Conservation (phyloP, 1,140 invertebrate species). For the Caerostris darwini region DNA sequence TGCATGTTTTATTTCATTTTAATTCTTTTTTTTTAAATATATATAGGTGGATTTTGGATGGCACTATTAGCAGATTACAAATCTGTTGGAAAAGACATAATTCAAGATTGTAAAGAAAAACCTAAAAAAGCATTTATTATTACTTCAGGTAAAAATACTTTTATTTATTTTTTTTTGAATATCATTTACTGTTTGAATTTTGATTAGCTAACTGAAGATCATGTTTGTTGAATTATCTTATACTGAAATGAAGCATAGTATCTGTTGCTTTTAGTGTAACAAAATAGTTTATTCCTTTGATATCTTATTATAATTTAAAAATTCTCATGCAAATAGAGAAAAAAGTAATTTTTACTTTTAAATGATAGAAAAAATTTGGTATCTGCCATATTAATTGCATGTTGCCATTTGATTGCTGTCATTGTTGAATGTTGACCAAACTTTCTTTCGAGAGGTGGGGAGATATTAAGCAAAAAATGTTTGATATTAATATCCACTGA, state of each 20-base stretch:
- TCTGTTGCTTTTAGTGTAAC: not conserved
- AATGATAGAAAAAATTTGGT: not conserved
- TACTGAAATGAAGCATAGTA: not conserved
- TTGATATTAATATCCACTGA: no score
- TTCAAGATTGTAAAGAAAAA: constrained; percentile 80
- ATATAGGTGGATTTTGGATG: constrained; percentile 78
- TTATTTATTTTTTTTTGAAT: not conserved
- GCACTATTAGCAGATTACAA: constrained; percentile 82
- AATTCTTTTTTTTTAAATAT: not conserved
- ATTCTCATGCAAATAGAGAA: not conserved
- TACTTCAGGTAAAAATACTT: constrained; percentile 71
- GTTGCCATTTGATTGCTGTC: no score
- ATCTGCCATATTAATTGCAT: no score
- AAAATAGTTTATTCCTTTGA: not conserved
- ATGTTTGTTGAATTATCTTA: not conserved
- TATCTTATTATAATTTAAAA: not conserved
- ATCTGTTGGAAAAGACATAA: constrained; percentile 81
- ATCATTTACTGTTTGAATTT: not conserved
- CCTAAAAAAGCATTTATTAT: constrained; percentile 80
- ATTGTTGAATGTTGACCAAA: no score
- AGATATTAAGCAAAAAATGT: no score
- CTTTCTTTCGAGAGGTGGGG: no score
- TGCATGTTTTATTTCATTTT: no score
- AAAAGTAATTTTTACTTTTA: not conserved
- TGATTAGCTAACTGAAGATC: not conserved